These are phyloP conservation scores for Tokudaia tokunoshimensis DNA, from an alignment of 2,797 vertebrate genomes.

Conservation along the genomic window DNA sequence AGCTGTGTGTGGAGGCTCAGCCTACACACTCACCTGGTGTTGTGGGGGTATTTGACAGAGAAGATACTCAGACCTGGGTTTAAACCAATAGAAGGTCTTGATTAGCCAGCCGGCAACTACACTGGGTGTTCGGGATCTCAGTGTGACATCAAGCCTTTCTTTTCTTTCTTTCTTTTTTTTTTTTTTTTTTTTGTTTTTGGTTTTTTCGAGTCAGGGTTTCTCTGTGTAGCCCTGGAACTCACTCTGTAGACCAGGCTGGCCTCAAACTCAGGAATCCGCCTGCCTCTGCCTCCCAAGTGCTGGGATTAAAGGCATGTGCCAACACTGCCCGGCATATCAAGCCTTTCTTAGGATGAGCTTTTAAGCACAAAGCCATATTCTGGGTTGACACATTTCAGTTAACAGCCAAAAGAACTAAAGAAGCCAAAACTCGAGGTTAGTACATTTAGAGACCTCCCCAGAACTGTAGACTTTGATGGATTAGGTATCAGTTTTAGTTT, in stretches of 20 bases:
- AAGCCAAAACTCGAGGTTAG: not conserved
- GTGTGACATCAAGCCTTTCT: not conserved
- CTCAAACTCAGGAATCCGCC: too few relatives aligned
- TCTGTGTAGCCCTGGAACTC: too few relatives aligned
- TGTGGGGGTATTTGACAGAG: not conserved
- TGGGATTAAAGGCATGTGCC: too few relatives aligned
- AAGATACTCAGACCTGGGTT: not conserved
- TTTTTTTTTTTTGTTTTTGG: too few relatives aligned
- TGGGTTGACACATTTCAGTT: not conserved
- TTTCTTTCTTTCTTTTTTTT: too few relatives aligned
- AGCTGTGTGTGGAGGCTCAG: not conserved
- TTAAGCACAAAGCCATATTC: not conserved
- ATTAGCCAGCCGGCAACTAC: not conserved
- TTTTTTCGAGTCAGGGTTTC: too few relatives aligned
- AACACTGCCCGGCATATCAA: too few relatives aligned
- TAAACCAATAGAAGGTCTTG: not conserved
- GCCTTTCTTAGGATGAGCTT: not conserved
- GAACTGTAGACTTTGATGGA: not conserved
- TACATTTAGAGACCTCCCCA: not conserved
- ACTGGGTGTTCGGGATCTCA: not conserved
- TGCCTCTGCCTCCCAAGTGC: too few relatives aligned
- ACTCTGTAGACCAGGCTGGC: too few relatives aligned
- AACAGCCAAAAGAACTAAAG: not conserved
- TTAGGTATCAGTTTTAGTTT: not conserved
- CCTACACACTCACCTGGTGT: not conserved